phyloP scores from a whole-genome alignment of 1,140 invertebrate genomes.

The Cotesia chilonis region DNA sequence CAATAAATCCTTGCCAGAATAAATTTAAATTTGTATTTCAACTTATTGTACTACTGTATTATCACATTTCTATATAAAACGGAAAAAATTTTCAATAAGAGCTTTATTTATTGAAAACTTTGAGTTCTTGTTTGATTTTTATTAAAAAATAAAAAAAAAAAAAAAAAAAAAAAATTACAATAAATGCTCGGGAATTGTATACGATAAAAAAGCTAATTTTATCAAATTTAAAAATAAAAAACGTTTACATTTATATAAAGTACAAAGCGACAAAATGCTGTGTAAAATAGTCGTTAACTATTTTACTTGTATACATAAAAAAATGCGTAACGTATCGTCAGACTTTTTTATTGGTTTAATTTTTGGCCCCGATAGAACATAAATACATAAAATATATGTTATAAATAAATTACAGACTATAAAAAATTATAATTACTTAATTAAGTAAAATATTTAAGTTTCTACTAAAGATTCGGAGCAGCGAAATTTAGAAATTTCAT shows the following conservation, averaged over 20 bases:
- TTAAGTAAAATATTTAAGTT: slow-evolving; percentile 58
- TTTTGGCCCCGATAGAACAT: slow-evolving; percentile 8
- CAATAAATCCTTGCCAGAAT: too few relatives aligned
- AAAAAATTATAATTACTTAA: neutral
- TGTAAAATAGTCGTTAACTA: too few relatives aligned
- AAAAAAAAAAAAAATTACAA: too few relatives aligned
- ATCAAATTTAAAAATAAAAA: neutral
- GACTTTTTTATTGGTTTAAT: slow-evolving; percentile 10
- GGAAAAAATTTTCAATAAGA: too few relatives aligned
- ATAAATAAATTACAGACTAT: slow-evolving; percentile 3
- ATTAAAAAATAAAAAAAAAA: too few relatives aligned
- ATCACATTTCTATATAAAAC: too few relatives aligned
- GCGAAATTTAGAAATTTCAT: slow-evolving; percentile 63
- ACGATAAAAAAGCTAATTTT: neutral
- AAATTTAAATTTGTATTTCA: too few relatives aligned
- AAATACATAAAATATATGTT: neutral
- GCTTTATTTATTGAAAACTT: too few relatives aligned
- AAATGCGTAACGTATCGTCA: neutral
- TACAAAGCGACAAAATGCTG: neutral
- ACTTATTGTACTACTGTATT: too few relatives aligned
- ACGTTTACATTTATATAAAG: too few relatives aligned
- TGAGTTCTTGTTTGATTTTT: too few relatives aligned
- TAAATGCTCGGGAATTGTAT: slow-evolving; percentile 2
- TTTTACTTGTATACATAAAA: too few relatives aligned
- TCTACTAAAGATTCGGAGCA: slow-evolving; percentile 67